Evolutionary conservation across 2,797 vertebrate species (phyloP).

Genomic region (Amphiprion clarkii): DNA sequence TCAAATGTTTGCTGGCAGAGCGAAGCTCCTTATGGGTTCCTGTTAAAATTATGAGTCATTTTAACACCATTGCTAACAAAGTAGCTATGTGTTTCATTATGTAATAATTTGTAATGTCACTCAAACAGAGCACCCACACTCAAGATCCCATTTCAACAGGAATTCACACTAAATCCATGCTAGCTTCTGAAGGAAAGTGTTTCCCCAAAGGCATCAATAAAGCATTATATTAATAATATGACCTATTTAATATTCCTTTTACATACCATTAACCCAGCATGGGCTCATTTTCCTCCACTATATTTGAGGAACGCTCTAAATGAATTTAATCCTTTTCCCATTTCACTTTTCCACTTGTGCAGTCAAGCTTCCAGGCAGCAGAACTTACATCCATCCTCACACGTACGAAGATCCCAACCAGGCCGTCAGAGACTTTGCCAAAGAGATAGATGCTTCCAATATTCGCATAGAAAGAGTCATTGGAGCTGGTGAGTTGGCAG

Average conservation of each 20-base stretch:
- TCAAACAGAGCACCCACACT: constrained; percentile 49
- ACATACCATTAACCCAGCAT: background rate
- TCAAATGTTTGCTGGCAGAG: constrained; percentile 56
- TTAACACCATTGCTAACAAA: constrained; percentile 58
- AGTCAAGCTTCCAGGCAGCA: constrained; percentile 88
- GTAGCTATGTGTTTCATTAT: constrained; percentile 62
- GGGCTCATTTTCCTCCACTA: constrained; percentile 11
- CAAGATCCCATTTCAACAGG: background rate
- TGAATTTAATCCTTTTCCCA: background rate
- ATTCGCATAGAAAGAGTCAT: constrained; percentile 89
- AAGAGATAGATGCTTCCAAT: constrained; percentile 89
- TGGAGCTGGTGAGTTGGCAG: constrained; percentile 83
- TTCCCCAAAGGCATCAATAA: background rate
- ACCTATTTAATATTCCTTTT: background rate
- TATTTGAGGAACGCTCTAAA: background rate
- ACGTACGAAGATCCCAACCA: constrained; percentile 90
- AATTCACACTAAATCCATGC: constrained; percentile 10
- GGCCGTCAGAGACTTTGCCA: constrained; percentile 88
- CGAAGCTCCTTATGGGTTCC: constrained; percentile 50
- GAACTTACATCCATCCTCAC: constrained; percentile 88
- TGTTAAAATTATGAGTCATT: constrained; percentile 70
- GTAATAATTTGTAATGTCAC: constrained; percentile 53
- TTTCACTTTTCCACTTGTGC: constrained; percentile 39
- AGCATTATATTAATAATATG: background rate
- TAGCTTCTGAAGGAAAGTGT: background rate